Evolutionary conservation across 2,888 invertebrate genomes (phyloP).

Genomic region (Lasioglossum leucozonium): DNA sequence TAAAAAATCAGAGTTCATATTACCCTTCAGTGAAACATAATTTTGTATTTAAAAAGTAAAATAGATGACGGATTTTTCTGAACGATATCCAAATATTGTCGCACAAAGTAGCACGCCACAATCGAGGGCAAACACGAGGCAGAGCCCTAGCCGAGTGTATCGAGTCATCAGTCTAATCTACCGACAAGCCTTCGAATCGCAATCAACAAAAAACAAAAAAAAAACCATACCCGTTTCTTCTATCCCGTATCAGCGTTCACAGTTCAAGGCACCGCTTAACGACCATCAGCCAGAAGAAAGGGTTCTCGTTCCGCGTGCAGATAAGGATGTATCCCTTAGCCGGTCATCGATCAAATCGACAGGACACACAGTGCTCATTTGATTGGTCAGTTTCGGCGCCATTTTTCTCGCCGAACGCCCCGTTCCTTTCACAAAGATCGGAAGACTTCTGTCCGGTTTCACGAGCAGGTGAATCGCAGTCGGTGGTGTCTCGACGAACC

Average conservation of each 20-base stretch:
- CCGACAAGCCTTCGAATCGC: background rate
- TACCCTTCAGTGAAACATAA: no score
- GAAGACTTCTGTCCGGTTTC: constrained; percentile 50
- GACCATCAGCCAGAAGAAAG: constrained; percentile 36
- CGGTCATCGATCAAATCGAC: constrained; percentile 73
- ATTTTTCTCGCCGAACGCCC: constrained; percentile 63
- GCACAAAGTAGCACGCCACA: background rate
- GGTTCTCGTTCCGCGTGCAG: constrained; percentile 33
- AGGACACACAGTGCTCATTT: constrained; percentile 58
- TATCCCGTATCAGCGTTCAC: constrained; percentile 45
- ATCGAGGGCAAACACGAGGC: background rate
- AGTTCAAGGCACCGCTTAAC: constrained; percentile 48
- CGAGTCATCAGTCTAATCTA: constrained; percentile 12
- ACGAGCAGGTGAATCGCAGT: constrained; percentile 69
- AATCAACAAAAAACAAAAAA: background rate
- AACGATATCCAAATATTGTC: background rate
- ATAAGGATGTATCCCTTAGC: constrained; percentile 53
- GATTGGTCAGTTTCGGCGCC: constrained; percentile 67
- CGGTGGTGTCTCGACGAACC: constrained; percentile 49
- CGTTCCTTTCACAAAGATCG: constrained; percentile 48
- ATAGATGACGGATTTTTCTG: background rate
- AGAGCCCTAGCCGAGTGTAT: background rate
- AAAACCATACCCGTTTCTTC: constrained; percentile 11
- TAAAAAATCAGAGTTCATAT: no score
- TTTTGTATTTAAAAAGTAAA: background rate